A percentile compares a stretch with the other conserved stretches of the same genome.
phyloP scores from a whole-genome alignment of 2,113 vertebrate genomes.

The Nanorana parkeri region DNA sequence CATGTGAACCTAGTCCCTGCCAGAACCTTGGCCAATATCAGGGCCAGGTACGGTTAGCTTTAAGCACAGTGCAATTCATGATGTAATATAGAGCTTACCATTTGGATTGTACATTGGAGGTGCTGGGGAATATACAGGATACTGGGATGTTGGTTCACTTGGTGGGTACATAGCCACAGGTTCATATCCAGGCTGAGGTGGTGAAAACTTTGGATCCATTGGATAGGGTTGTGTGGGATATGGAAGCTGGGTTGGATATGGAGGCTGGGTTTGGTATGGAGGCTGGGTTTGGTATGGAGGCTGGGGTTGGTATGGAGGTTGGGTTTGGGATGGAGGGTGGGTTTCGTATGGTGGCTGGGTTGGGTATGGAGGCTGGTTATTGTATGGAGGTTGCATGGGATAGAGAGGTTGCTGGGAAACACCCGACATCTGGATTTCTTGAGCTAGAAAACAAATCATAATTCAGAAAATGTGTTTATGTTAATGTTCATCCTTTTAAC shows the following conservation, averaged over 20 bases:
- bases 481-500: no score
- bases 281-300: conserved; percentile 47
- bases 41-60: no score
- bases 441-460: conserved; percentile 65
- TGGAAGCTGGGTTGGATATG: background rate
- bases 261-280: background rate
- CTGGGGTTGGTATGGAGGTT: conserved; percentile 74
- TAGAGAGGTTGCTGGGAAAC: conserved; percentile 81
- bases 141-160: conserved; percentile 63
- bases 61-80: no score
- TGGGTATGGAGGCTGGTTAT: conserved; percentile 69
- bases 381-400: conserved; percentile 72
- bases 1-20: no score
- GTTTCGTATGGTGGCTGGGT: conserved; percentile 64
- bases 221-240: conserved; percentile 62
- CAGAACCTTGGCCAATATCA: no score
- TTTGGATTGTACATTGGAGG: conserved; percentile 67
- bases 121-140: conserved; percentile 64
- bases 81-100: conserved; percentile 57
- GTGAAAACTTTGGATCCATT: conserved; percentile 66
- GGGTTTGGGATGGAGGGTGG: conserved; percentile 67
- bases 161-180: conserved; percentile 58
- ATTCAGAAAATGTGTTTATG: no score
- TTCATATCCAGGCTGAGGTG: conserved; percentile 62
- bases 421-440: conserved; percentile 85